Conservation (phyloP, 2,888 invertebrate species). For the Cheilosia scutellata region DNA sequence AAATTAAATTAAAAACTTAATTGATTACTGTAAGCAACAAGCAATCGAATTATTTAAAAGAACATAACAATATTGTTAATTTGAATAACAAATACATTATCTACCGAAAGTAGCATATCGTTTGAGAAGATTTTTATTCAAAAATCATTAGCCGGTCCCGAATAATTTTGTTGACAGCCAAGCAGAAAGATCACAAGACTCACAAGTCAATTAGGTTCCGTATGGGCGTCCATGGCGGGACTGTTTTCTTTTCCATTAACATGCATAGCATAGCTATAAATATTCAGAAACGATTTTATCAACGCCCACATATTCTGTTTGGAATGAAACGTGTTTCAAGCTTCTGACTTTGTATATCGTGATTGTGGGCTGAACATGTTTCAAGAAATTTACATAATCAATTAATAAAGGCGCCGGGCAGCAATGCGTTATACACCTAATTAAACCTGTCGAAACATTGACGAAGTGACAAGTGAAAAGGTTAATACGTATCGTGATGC, state of each 20-base stretch:
- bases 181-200: too few relatives aligned
- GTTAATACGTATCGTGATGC: neutral
- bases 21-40: too few relatives aligned
- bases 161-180: constrained; percentile 1
- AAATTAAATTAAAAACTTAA: too few relatives aligned
- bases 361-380: constrained; percentile 3
- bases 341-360: neutral
- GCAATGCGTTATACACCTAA: constrained; percentile 13
- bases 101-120: too few relatives aligned
- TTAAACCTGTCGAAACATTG: constrained; percentile 13
- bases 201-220: too few relatives aligned
- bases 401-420: constrained; percentile 5
- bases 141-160: neutral
- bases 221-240: neutral
- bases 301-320: constrained; percentile 4
- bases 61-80: too few relatives aligned
- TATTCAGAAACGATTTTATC: neutral
- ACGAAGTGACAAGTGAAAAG: neutral
- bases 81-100: too few relatives aligned
- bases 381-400: constrained; percentile 8
- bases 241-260: constrained; percentile 1
- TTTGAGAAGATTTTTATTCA: neutral
- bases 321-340: constrained; percentile 5
- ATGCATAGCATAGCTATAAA: neutral
- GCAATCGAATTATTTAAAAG: too few relatives aligned